A percentile compares a stretch with the other conserved stretches of the same genome.
phyloP scores from a whole-genome alignment of 2,113 vertebrate species.

The Pelodiscus sinensis region DNA sequence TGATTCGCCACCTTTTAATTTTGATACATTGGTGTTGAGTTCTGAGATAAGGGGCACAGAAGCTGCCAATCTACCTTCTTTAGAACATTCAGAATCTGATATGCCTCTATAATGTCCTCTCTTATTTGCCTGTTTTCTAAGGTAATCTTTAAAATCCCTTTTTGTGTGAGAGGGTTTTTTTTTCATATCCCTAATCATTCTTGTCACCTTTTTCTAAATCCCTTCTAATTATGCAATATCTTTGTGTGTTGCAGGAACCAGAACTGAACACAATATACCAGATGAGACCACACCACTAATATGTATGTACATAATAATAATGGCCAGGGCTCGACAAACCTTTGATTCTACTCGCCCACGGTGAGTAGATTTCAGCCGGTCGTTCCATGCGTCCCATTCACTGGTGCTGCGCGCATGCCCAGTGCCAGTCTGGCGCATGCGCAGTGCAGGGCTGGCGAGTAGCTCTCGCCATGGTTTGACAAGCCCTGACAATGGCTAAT shows the following conservation, averaged over 20 bases:
- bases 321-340: too few species aligned
- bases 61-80: not conserved
- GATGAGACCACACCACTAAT: not conserved
- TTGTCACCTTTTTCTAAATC: not conserved
- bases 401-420: too few species aligned
- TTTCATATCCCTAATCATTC: not conserved
- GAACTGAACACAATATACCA: not conserved
- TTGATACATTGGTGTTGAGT: not conserved
- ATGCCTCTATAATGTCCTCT: not conserved
- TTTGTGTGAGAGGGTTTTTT: not conserved
- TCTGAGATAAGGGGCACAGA: not conserved
- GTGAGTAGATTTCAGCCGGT: too few species aligned
- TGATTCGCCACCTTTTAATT: not conserved
- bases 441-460: too few species aligned
- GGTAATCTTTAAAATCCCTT: not conserved
- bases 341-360: too few species aligned
- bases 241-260: not conserved
- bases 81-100: not conserved
- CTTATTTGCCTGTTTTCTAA: not conserved
- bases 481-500: not conserved
- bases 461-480: too few species aligned
- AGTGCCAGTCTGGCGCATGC: too few species aligned
- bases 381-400: too few species aligned
- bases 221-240: not conserved
- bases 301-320: not conserved